A percentile compares a stretch with the other conserved stretches of the same genome.
phyloP scores from a whole-genome alignment of 2,113 vertebrate genomes.

The Ranitomeya imitator region DNA sequence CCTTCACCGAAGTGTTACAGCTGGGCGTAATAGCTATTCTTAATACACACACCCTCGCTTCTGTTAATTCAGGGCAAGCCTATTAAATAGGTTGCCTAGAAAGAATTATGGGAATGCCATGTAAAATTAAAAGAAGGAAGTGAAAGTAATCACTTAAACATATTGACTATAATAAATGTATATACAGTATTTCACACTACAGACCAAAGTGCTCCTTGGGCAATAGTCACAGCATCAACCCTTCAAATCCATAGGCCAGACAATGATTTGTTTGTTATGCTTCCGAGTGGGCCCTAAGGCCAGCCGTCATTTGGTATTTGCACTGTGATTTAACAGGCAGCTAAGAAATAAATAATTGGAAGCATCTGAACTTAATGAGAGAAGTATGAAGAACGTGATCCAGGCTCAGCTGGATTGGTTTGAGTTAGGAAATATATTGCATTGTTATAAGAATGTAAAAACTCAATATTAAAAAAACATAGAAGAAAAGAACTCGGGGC shows the following conservation, averaged over 20 bases:
- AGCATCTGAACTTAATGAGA: conserved; percentile 51
- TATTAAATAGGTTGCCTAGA: conserved; percentile 11
- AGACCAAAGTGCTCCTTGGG: conserved; percentile 39
- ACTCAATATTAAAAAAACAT: conserved; percentile 14
- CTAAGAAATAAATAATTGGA: conserved; percentile 55
- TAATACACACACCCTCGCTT: neutral
- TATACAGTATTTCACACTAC: conserved; percentile 47
- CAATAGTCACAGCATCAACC: conserved; percentile 38
- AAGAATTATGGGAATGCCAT: conserved; percentile 35
- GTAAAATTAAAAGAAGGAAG: conserved; percentile 30
- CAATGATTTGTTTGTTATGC: conserved; percentile 53
- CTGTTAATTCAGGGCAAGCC: neutral
- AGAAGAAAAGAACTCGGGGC: conserved; percentile 7
- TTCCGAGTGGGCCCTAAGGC: conserved; percentile 37
- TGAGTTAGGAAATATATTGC: conserved; percentile 12
- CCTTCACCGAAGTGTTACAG: neutral
- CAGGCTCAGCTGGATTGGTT: conserved; percentile 26
- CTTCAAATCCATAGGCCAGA: conserved; percentile 27
- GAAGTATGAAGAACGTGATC: conserved; percentile 35
- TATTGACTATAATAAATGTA: conserved; percentile 42
- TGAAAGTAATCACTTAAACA: conserved; percentile 33
- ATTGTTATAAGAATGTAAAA: conserved; percentile 27
- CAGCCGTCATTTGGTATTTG: conserved; percentile 28
- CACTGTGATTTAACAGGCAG: conserved; percentile 35
- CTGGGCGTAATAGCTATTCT: neutral